Evolutionary conservation across 2,113 vertebrate genomes (phyloP), one percentile per base, ranked within the genome.

Genomic region (Todiramphus saurophagus): DNA sequence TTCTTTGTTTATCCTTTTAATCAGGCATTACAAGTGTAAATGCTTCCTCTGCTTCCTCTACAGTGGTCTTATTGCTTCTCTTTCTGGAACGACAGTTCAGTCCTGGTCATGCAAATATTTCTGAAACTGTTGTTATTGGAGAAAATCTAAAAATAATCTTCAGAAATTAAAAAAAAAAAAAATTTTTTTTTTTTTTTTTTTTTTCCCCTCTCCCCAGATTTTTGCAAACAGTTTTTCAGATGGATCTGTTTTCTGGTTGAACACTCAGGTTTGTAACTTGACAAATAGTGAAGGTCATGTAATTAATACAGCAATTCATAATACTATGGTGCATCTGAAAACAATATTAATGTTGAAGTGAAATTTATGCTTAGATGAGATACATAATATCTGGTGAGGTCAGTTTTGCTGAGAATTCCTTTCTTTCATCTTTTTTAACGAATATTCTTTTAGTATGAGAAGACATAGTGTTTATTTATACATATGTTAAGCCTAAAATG

Each of bases 1-100:
- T 48, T 58, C 6, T n/a, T 13, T 5, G 3, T 35, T 23, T 25
- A 25, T 41, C 72, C 11, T 28, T 88, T 41, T 27, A 46, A 16
- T 1, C 0, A 78, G 31, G 3, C 7, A 16, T 11, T 27, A 27
- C 1, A n/a, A 27, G 21, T 3, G 10, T n/a, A 76, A 78, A 51
- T 23, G 5, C 0, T 35, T 69, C 33, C 4, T 69, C 9, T 78
- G 2, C 10, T 50, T 76, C 17, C 10, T 33, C 6, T 56, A 12
- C 9, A 30, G 9, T 13, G 1, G 3, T 28, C 25, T 58, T 44
- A 27, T 56, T 72, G 2, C 2, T 76, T 75, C 24, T 87, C 10
- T 18, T 79, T 43, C 33, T 66, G 17, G 21, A 72, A 14, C 13
- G 1, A 11, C 10, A 48, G 1, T 59, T 82, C 0, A 1, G 18